Evolutionary conservation across 2,113 vertebrate genomes (phyloP).

Genomic region (Mustelus asterias): DNA sequence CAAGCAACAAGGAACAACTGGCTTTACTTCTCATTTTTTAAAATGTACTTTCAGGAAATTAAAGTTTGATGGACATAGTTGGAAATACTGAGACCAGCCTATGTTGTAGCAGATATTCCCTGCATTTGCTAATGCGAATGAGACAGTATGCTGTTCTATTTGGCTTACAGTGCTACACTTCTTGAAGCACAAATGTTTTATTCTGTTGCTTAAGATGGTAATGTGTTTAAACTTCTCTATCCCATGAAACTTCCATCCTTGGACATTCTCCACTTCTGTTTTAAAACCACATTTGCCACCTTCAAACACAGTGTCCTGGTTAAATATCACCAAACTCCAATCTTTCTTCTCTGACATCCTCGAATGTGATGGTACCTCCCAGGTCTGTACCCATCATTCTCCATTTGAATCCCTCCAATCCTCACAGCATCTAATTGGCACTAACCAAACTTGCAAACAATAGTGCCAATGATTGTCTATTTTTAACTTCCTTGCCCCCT

Average conservation of each 20-base stretch:
- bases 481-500: background rate
- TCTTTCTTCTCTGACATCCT: background rate
- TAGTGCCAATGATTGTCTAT: background rate
- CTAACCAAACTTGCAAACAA: background rate
- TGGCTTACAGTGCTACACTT: background rate
- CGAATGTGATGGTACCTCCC: no score
- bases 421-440: background rate
- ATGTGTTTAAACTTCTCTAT: background rate
- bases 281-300: background rate
- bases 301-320: background rate
- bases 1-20: background rate
- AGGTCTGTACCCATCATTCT: no score
- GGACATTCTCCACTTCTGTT: background rate
- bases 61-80: background rate
- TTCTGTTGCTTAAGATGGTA: background rate
- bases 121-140: background rate
- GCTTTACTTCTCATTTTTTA: constrained; percentile 1
- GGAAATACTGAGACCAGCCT: no score
- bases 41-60: background rate
- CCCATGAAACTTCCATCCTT: background rate
- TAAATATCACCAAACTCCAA: background rate
- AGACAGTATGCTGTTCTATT: background rate
- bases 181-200: background rate
- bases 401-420: background rate
- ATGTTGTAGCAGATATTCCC: background rate